Percentiles rank a stretch among this genome's conserved stretches.
phyloP scores from a whole-genome alignment of 2,888 invertebrate genomes.

The Drosophila kokeensis region DNA sequence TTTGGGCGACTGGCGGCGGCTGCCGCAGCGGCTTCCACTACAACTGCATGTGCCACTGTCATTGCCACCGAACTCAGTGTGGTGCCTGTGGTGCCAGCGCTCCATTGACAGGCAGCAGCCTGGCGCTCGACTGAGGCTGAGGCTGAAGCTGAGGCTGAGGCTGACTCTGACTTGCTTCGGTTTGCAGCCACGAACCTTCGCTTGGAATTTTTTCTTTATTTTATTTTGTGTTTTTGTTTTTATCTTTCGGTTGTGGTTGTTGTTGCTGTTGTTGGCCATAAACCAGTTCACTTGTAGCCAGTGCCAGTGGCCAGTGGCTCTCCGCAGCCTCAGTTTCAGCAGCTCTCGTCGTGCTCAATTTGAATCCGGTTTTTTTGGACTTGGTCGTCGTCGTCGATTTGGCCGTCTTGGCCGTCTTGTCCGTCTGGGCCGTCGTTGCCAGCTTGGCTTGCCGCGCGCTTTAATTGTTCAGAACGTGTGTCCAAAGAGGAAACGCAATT shows the following conservation, averaged over 20 bases:
- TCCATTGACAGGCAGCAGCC: conserved; percentile 58
- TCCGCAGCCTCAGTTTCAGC: conserved; percentile 44
- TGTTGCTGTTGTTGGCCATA: conserved; percentile 53
- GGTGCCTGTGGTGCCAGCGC: conserved; percentile 78
- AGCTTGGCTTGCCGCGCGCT: conserved; percentile 67
- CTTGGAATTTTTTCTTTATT: conserved; percentile 62
- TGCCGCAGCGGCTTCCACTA: conserved; percentile 79
- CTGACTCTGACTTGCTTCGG: conserved; percentile 32
- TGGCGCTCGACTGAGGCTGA: conserved; percentile 61
- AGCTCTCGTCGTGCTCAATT: conserved; percentile 71
- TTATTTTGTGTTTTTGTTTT: conserved; percentile 22
- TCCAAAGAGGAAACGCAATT: conserved; percentile 81
- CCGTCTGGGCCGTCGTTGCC: conserved; percentile 50
- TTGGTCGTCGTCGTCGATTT: conserved; percentile 51
- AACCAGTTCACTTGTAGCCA: conserved; percentile 80
- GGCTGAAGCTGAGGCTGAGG: conserved; percentile 22
- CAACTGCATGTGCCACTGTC: conserved; percentile 85
- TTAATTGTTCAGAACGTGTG: conserved; percentile 81
- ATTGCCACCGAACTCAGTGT: conserved; percentile 85
- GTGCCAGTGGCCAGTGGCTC: conserved; percentile 75
- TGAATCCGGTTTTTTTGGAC: conserved; percentile 79
- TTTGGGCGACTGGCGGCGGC: conserved; percentile 64
- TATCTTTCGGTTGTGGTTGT: conserved; percentile 14
- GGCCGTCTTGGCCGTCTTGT: conserved; percentile 23
- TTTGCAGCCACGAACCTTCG: conserved; percentile 65